Base-by-base conservation (phyloP, 2,888 invertebrate genomes). In the Adineta ricciae region DNA sequence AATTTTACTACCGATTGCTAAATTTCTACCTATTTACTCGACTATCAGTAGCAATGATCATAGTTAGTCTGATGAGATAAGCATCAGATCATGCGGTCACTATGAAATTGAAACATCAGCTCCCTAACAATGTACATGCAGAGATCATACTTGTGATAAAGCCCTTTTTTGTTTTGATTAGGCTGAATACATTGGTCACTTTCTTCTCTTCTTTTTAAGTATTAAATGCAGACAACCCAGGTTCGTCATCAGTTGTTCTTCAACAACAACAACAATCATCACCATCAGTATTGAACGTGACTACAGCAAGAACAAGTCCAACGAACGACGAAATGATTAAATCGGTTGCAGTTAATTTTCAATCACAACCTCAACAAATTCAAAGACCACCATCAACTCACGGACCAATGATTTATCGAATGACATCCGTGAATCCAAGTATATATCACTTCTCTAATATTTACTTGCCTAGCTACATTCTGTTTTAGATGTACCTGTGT, bases 351-450 rank as follows among this genome's bases (percentile, higher is more conserved):
- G 64, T 64, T 64, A 64, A 64, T 64, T 27, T 64, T 64, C 64
- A 64, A 64, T 41, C 7, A 41, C 24, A 41, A 41, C 38, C 78
- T n/a, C 41, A 38, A 78, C 78, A 38, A 41, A 38, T 41, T 1
- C 78, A 41, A n/a, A 21, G 78, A 41, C 78, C 38, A 41, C 1
- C 78, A 41, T 41, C 41, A 16, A 78, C 78, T n/a, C 41, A 38
- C 5, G 78, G 78, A 41, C 78, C 78, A 0, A 38, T 78, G 78
- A 78, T 78, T 38, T 78, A 78, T 78, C 78, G 78, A 1, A 78
- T 78, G 78, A 78, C 78, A 78, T 78, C 78, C 14, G 41, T 78
- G 2, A 78, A 78, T 78, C 78, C 78, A 78, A 78, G 78, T 78
- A 78, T n/a, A 27, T 64, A n/a, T n/a, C n/a, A n/a, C n/a, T n/a